A percentile compares a stretch with the other conserved stretches of the same genome.
These are phyloP conservation scores for Ariopsis seemanni DNA, from an alignment of 2,113 vertebrate genomes.

Conservation along the genomic window DNA sequence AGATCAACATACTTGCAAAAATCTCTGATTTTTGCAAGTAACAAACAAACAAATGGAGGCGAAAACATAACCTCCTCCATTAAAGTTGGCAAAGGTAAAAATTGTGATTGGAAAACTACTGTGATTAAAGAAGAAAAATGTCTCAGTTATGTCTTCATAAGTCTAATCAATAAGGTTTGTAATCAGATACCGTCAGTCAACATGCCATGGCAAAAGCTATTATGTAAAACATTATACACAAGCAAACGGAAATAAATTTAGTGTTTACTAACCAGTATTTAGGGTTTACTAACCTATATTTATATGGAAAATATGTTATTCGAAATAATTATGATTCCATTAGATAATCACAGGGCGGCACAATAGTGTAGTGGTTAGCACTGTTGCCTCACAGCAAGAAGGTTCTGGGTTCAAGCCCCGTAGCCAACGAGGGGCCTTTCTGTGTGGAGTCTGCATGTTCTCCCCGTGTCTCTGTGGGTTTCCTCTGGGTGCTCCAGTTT, in stretches of 20 bases:
- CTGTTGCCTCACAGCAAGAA: too few relatives aligned
- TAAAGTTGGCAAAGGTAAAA: too few relatives aligned
- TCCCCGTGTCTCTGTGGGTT: too few relatives aligned
- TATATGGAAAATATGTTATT: neutral
- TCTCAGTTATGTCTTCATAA: neutral
- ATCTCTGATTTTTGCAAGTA: too few relatives aligned
- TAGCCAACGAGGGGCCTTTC: too few relatives aligned
- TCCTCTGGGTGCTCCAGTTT: too few relatives aligned
- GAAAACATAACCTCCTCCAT: too few relatives aligned
- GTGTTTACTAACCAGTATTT: neutral
- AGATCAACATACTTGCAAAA: too few relatives aligned
- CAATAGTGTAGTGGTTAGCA: too few relatives aligned
- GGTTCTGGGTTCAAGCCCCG: too few relatives aligned
- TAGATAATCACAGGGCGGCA: neutral
- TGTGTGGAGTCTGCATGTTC: too few relatives aligned
- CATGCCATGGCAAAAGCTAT: neutral
- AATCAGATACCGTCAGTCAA: neutral
- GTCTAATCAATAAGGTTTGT: neutral
- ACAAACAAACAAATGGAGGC: too few relatives aligned
- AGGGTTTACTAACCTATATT: neutral
- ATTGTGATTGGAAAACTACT: neutral
- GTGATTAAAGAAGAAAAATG: neutral
- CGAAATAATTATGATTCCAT: neutral
- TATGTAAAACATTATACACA: neutral
- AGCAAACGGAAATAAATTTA: neutral